These are phyloP conservation scores for Bothrops jararaca DNA, from an alignment of 2,113 vertebrate species.

Conservation along the genomic window DNA sequence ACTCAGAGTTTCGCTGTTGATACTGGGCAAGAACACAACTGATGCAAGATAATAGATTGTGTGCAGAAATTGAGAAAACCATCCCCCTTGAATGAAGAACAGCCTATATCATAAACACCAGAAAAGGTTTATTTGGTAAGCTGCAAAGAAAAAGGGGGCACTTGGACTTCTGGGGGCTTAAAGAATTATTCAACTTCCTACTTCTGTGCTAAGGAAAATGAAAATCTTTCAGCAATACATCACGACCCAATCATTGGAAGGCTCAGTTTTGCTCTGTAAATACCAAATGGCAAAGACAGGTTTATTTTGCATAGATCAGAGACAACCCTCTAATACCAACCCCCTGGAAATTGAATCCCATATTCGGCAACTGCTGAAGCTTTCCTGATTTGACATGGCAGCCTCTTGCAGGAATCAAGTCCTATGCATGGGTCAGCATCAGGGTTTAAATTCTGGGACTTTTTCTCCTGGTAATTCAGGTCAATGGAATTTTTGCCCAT, in stretches of 20 bases:
- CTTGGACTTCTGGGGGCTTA: not conserved
- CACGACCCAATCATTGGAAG: not conserved
- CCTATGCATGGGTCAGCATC: not conserved
- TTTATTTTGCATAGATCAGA: not conserved
- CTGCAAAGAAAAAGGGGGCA: not conserved
- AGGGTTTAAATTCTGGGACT: not conserved
- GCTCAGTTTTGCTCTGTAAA: not conserved
- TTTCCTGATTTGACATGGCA: not conserved
- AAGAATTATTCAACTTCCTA: not conserved
- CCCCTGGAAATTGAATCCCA: not conserved
- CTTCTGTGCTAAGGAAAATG: not conserved
- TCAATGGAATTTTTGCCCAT: not conserved
- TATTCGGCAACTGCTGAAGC: not conserved
- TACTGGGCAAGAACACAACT: not conserved
- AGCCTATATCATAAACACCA: not conserved
- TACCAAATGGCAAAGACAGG: not conserved
- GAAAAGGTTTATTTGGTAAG: not conserved
- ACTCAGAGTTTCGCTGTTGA: not conserved
- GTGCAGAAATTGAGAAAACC: not conserved
- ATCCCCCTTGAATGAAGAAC: not conserved
- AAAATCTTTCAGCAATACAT: not conserved
- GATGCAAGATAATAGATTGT: not conserved
- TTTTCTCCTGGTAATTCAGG: not conserved
- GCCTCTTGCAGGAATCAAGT: not conserved
- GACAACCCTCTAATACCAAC: not conserved